Percentiles rank a stretch among this genome's conserved stretches.
phyloP scores from a whole-genome alignment of 2,797 vertebrate genomes.

The Gallinago nigripennis region DNA sequence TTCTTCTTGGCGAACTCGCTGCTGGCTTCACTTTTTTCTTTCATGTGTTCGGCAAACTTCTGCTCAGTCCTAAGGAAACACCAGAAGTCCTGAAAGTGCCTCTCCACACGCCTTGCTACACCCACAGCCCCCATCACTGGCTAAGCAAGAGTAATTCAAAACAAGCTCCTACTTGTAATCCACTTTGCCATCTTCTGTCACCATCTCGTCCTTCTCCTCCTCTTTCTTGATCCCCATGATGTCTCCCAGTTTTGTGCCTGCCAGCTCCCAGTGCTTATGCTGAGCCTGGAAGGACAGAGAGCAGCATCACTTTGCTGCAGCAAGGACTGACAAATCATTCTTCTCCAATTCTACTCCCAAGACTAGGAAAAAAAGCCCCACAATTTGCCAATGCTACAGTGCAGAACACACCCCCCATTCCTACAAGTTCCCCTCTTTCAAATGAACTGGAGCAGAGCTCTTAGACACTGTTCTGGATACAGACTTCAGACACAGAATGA shows the following conservation, averaged over 20 bases:
- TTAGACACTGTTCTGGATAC: background rate
- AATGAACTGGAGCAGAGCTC: background rate
- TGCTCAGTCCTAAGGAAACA: conserved; percentile 87
- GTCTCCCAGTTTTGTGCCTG: conserved; percentile 96
- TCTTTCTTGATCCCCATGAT: conserved; percentile 98
- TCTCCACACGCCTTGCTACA: background rate
- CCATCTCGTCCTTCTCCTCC: conserved; percentile 83
- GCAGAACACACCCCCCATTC: background rate
- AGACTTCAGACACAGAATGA: background rate
- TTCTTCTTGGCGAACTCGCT: conserved; percentile 98
- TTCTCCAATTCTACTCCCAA: background rate
- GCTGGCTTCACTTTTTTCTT: conserved; percentile 91
- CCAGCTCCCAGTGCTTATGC: conserved; percentile 98
- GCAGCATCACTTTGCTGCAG: background rate
- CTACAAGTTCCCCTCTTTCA: background rate
- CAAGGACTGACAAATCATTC: background rate
- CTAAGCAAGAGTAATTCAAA: background rate
- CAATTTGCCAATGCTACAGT: background rate
- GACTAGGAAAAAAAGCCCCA: background rate
- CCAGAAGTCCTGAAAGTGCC: background rate
- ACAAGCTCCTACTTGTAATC: conserved; percentile 88
- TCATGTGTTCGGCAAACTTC: conserved; percentile 99
- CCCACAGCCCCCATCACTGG: background rate
- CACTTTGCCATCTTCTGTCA: conserved; percentile 92
- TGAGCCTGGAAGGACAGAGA: conserved; percentile 84